phyloP scores from a whole-genome alignment of 2,113 vertebrate genomes.

The Bubo blakistoni region DNA sequence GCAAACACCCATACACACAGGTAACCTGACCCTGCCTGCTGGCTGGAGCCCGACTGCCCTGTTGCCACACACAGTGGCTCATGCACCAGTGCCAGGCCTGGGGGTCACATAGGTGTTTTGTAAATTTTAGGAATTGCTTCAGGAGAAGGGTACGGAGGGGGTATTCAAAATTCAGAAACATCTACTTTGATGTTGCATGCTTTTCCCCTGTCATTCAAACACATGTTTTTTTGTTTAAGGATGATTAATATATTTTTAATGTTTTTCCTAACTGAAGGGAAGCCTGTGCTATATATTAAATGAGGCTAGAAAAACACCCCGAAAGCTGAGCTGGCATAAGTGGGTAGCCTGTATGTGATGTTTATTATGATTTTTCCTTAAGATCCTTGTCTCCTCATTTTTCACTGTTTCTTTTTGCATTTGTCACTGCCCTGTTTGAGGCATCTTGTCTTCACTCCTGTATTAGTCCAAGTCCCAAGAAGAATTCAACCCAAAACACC shows the following conservation, averaged over 20 bases:
- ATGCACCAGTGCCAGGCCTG: not conserved
- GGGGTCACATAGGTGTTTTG: not conserved
- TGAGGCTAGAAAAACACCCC: constrained; percentile 41
- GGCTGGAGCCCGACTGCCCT: not conserved
- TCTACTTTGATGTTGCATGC: not conserved
- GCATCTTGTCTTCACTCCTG: constrained; percentile 13
- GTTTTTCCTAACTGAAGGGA: constrained; percentile 50
- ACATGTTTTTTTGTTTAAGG: constrained; percentile 58
- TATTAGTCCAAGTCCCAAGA: not conserved
- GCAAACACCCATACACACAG: rapidly evolving
- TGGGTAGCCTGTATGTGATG: constrained; percentile 5
- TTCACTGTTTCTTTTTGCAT: constrained; percentile 42
- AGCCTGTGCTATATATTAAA: constrained; percentile 59
- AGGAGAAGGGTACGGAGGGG: not conserved
- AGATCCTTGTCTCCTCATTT: constrained; percentile 44
- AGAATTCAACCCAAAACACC: not conserved
- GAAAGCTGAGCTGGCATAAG: constrained; percentile 50
- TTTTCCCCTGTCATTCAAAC: constrained; percentile 44
- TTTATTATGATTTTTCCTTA: constrained; percentile 55
- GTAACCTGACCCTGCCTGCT: not conserved
- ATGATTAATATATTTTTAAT: constrained; percentile 66
- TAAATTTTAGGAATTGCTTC: not conserved
- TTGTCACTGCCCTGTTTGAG: constrained; percentile 24
- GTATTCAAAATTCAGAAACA: not conserved
- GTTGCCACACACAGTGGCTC: not conserved